These are phyloP conservation scores for Tangara arthus DNA, from an alignment of 2,797 vertebrate species.

Conservation along the genomic window DNA sequence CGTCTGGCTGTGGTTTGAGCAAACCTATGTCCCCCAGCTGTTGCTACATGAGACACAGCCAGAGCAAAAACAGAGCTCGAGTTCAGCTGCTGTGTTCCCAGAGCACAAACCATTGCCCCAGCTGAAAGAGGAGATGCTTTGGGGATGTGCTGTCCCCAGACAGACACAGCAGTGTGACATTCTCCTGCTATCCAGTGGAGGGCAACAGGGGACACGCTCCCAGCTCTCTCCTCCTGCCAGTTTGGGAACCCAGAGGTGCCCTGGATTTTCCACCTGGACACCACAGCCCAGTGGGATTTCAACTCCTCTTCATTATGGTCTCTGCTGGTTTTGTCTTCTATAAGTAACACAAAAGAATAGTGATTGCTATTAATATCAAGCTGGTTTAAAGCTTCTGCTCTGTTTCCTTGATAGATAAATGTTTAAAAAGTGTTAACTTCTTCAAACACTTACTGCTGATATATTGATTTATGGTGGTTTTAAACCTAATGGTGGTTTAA, in stretches of 20 bases:
- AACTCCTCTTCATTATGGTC: neutral
- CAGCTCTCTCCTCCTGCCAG: neutral
- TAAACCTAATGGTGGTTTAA: neutral
- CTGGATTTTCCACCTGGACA: neutral
- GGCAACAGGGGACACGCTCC: conserved; percentile 8
- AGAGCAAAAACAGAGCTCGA: conserved; percentile 24
- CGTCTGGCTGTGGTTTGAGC: conserved; percentile 61
- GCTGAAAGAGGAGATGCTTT: conserved; percentile 32
- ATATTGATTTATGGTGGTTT: neutral
- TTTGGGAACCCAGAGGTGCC: neutral
- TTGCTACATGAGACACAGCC: conserved; percentile 7
- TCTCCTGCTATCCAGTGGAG: conserved; percentile 35
- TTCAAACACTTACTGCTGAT: neutral
- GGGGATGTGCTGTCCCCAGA: conserved; percentile 28
- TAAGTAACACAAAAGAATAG: neutral
- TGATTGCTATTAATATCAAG: neutral
- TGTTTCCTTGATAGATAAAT: neutral
- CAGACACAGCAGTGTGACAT: neutral
- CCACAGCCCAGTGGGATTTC: neutral
- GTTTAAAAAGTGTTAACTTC: neutral
- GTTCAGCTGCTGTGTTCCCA: conserved; percentile 28
- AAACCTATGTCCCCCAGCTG: conserved; percentile 54
- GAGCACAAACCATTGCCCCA: neutral
- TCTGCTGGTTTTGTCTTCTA: neutral
- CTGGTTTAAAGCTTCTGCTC: neutral